Base-by-base conservation (phyloP, 2,888 invertebrate genomes). In the Lottia scabra region DNA sequence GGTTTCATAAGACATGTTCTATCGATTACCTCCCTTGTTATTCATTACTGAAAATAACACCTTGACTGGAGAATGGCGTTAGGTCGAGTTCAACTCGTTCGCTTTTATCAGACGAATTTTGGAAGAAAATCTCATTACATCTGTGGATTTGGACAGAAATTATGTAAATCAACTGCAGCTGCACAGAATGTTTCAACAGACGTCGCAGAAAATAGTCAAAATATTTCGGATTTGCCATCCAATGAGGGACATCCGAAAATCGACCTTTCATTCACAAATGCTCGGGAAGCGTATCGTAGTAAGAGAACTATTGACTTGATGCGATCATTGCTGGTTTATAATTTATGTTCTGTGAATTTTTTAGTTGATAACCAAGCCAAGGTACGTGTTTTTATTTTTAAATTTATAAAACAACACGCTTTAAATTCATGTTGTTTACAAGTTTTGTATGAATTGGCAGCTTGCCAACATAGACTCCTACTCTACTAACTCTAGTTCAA, bases 221-320 rank as follows among this genome's bases (percentile, higher is more conserved):
- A 4, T 2, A 16, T 3, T 48, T 6, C 23, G 23, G 65, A 26
- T 16, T 23, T 1, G 26, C 68, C 26, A 68, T 56, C 65, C 65
- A 65, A 30, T 19, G 72, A 78, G 67, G 80, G 77, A 16, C 84
- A 85, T 63, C 84, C 85, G n/a, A 65, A 75, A 0, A 70, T 85
- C 26, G 85, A 89, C 73, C 73, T 87, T 66, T 78, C 84, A 6
- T 99, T 99, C 91, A 93, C 93, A 90, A 95, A 96, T 92, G 94
- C 95, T 38, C 92, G 93, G 84, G 96, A 96, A 81, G 95, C 98
- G 38, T 99, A 96, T 92, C 96, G 96, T 90, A 97, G 97, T 91
- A 98, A 98, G 92, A 96, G 95, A 84, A 97, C 95, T 81, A 93
- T 93, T 91, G 98, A 99, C 91, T 92, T 99, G 81, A 88, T 97